Conservation (phyloP, 2,797 vertebrate species). For the Smutsia temminckii region DNA sequence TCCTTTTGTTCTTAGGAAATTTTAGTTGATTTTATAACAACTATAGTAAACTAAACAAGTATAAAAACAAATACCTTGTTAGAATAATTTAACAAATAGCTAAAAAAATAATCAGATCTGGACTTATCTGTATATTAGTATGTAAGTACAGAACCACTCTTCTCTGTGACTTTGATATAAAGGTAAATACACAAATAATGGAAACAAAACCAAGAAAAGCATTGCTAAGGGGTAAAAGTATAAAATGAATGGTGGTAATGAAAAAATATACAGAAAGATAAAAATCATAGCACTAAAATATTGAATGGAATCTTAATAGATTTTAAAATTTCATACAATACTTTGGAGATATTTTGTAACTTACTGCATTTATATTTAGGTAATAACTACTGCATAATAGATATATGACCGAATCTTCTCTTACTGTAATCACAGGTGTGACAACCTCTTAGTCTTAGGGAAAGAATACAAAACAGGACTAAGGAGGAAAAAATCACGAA, state of each 20-base stretch:
- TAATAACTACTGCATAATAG: background rate
- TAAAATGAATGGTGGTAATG: background rate
- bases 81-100: background rate
- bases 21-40: background rate
- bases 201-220: background rate
- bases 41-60: background rate
- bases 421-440: background rate
- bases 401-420: background rate
- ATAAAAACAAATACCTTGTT: background rate
- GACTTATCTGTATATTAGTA: background rate
- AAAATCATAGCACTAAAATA: background rate
- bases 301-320: background rate
- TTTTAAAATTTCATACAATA: background rate
- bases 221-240: background rate
- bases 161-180: background rate
- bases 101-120: background rate
- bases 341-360: background rate
- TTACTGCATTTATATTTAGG: background rate
- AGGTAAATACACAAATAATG: background rate
- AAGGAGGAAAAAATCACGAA: background rate
- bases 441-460: background rate
- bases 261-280: background rate
- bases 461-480: background rate
- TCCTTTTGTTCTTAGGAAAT: background rate
- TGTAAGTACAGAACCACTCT: background rate